Base-by-base conservation (phyloP, 1,140 invertebrate species). In the Tetramorium simillimum region DNA sequence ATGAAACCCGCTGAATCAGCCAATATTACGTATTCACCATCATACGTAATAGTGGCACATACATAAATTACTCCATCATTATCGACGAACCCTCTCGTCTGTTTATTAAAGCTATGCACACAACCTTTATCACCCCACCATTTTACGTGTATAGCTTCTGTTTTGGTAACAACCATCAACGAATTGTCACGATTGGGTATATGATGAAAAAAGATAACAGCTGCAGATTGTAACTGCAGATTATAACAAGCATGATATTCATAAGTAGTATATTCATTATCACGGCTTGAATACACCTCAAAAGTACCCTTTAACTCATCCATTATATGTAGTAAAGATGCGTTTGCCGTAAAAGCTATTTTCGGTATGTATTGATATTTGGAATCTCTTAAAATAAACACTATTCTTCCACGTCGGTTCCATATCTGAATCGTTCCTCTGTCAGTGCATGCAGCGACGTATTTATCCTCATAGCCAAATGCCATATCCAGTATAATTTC, bases 41-140 rank as follows among this genome's bases (percentile, higher is more conserved):
- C 94, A 46, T 95, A 92, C 12, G 95, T 95, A n/a, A 95, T 86
- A 12, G 93, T 86, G 12, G 94, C 94, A 62, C 92, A 92, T 40
- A 89, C 88, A 33, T 92, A 94, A 89, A 86, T 67, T 16, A 46
- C 67, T 51, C 86, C 72, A 43, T 87, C 33, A 56, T 93, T 86
- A 65, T 92, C 87, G 14, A 93, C 88, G 12, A 62, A 84, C 16
- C 88, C 90, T 67, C 88, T 88, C 46, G 28, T 40, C 62, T 91
- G 88, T 40, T 93, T 91, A 33, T 76, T 88, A 14, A 92, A 95
- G 76, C 75, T 93, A 14, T 93, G 90, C 73, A 72, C 40, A 18
- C 76, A 88, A 18, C 91, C 82, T 0, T 63, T 28, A 7, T 67
- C 82, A 33, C 73, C 81, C 53, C 92, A 92, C 93, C 93, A 94